Conservation (phyloP, 2,797 vertebrate species). For the Hippocampus kuda region DNA sequence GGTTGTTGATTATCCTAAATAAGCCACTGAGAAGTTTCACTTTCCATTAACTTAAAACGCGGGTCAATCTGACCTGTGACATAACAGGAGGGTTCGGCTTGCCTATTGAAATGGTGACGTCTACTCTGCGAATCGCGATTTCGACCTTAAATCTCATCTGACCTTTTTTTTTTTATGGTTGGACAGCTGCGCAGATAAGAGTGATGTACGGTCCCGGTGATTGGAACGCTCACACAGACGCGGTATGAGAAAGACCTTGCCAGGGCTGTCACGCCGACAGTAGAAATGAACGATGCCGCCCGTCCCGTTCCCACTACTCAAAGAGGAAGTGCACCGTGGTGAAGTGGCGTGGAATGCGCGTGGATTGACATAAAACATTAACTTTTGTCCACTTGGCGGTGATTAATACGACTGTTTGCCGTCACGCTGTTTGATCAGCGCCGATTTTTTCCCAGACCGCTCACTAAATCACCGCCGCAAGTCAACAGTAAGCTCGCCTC, state of each 20-base stretch:
- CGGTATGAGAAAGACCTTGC: constrained; percentile 7
- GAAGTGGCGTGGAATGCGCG: constrained; percentile 12
- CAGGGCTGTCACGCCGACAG: background rate
- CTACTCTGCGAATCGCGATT: background rate
- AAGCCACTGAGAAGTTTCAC: too few species aligned
- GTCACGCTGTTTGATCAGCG: constrained; percentile 2
- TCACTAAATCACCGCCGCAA: background rate
- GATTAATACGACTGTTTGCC: constrained; percentile 7
- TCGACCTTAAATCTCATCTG: background rate
- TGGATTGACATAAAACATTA: constrained; percentile 39
- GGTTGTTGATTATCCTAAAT: too few species aligned
- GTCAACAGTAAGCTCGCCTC: background rate
- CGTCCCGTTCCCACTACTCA: constrained; percentile 7
- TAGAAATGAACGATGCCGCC: constrained; percentile 16
- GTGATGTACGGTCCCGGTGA: background rate
- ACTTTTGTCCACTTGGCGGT: constrained; percentile 26
- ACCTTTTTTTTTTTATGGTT: background rate
- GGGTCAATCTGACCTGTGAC: background rate
- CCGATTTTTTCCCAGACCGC: background rate
- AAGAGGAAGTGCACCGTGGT: constrained; percentile 31
- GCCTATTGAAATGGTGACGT: background rate
- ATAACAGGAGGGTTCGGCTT: background rate
- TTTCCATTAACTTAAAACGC: too few species aligned
- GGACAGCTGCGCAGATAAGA: background rate
- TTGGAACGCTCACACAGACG: background rate